phyloP scores from a whole-genome alignment of 1,140 invertebrate genomes.

The Halictus rubicundus region DNA sequence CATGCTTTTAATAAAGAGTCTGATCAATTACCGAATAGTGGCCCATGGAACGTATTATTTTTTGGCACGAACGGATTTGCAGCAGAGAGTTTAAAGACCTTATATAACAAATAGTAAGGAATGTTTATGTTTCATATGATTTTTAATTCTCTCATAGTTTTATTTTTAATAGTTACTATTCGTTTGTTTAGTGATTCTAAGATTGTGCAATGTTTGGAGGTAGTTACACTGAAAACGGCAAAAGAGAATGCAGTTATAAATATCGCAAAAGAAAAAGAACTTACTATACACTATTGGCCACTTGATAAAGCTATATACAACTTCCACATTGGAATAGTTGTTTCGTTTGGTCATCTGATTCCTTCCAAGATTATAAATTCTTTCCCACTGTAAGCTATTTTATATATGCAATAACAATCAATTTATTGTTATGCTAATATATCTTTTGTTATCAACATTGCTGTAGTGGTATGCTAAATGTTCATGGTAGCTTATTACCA shows the following conservation, averaged over 20 bases:
- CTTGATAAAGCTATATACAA: slow-evolving; percentile 63
- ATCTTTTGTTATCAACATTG: slow-evolving; percentile 57
- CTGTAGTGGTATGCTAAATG: slow-evolving; percentile 93
- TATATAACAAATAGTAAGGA: slow-evolving; percentile 80
- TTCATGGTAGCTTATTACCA: slow-evolving; percentile 95
- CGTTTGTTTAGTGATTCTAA: slow-evolving; percentile 57
- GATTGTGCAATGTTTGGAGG: slow-evolving; percentile 77
- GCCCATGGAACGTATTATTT: slow-evolving; percentile 83
- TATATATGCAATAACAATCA: slow-evolving; percentile 7
- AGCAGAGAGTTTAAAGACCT: slow-evolving; percentile 82
- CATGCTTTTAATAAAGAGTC: slow-evolving; percentile 1
- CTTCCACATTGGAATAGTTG: slow-evolving; percentile 86
- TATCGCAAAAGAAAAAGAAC: slow-evolving; percentile 79
- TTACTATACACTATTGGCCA: slow-evolving; percentile 83
- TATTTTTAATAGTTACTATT: slow-evolving; percentile 21
- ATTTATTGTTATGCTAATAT: slow-evolving; percentile 9
- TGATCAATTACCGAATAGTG: not conserved
- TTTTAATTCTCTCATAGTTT: not conserved
- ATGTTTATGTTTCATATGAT: slow-evolving; percentile 28
- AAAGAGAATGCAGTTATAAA: slow-evolving; percentile 81
- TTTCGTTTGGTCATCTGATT: slow-evolving; percentile 88
- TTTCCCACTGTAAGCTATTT: slow-evolving; percentile 83
- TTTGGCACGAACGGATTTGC: slow-evolving; percentile 87
- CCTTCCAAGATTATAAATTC: slow-evolving; percentile 83
- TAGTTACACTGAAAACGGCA: slow-evolving; percentile 82